phyloP scores from a whole-genome alignment of 2,113 vertebrate genomes.

The Bubo scandiacus region DNA sequence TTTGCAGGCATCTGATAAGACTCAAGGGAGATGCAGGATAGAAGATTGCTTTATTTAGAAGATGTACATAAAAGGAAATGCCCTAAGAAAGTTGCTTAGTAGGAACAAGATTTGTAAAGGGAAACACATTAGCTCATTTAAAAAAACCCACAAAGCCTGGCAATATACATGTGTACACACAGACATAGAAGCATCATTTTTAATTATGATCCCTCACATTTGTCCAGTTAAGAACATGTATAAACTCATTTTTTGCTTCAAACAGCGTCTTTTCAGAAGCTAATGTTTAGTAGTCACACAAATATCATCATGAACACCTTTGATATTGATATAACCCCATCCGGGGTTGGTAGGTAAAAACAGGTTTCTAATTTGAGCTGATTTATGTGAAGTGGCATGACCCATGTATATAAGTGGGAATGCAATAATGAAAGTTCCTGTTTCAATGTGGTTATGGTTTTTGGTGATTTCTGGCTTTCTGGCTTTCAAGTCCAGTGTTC shows the following conservation, averaged over 20 bases:
- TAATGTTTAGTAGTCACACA: background rate
- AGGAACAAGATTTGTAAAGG: background rate
- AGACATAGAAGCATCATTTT: background rate
- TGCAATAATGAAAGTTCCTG: background rate
- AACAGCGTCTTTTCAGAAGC: background rate
- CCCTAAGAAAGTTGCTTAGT: background rate
- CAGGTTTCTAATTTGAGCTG: background rate
- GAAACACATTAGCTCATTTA: background rate
- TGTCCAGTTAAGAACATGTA: background rate
- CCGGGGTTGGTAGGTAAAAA: background rate
- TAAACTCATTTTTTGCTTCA: background rate
- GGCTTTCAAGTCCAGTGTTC: background rate
- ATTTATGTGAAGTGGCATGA: background rate
- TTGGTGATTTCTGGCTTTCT: background rate
- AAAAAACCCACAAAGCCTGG: background rate
- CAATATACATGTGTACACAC: rapidly evolving
- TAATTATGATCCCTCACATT: background rate
- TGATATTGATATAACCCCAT: background rate
- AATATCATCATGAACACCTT: background rate
- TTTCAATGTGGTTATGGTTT: background rate
- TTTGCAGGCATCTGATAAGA: conserved; percentile 36
- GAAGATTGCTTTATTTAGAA: conserved; percentile 43
- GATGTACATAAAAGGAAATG: conserved; percentile 7
- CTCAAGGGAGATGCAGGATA: background rate
- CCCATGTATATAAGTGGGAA: background rate